phyloP scores from a whole-genome alignment of 2,113 vertebrate genomes.

The Carollia perspicillata region DNA sequence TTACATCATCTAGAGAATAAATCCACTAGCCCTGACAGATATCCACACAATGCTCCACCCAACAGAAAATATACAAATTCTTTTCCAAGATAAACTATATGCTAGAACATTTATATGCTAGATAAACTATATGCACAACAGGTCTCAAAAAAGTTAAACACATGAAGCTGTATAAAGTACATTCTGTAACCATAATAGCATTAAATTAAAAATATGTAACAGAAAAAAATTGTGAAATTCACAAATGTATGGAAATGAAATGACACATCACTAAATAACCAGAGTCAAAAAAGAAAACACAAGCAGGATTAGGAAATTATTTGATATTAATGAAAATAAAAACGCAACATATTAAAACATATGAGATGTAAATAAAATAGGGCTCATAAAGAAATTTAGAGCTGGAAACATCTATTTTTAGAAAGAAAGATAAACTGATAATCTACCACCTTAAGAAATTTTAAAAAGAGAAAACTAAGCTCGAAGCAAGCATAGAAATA shows the following conservation, averaged over 20 bases:
- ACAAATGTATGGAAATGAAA: not conserved
- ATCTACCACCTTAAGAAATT: not conserved
- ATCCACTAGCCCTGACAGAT: not conserved
- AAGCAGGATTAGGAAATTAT: not conserved
- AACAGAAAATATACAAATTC: not conserved
- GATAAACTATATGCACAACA: not conserved
- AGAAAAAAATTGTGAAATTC: not conserved
- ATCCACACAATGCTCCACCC: not conserved
- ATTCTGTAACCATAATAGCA: not conserved
- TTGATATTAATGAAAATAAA: not conserved
- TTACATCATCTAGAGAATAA: not conserved
- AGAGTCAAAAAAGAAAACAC: not conserved
- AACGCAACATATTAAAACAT: not conserved
- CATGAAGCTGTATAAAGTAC: not conserved
- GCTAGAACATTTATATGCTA: not conserved
- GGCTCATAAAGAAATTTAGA: not conserved
- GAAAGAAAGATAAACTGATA: not conserved
- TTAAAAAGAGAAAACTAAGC: not conserved
- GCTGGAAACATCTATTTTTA: not conserved
- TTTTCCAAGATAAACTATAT: not conserved
- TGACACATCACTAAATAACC: not conserved
- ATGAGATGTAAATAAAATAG: not conserved
- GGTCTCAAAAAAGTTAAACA: not conserved
- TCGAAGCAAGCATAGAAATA: not conserved
- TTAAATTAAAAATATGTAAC: not conserved